Conservation (phyloP, 2,797 vertebrate species). For the Pipistrellus pipistrellus region DNA sequence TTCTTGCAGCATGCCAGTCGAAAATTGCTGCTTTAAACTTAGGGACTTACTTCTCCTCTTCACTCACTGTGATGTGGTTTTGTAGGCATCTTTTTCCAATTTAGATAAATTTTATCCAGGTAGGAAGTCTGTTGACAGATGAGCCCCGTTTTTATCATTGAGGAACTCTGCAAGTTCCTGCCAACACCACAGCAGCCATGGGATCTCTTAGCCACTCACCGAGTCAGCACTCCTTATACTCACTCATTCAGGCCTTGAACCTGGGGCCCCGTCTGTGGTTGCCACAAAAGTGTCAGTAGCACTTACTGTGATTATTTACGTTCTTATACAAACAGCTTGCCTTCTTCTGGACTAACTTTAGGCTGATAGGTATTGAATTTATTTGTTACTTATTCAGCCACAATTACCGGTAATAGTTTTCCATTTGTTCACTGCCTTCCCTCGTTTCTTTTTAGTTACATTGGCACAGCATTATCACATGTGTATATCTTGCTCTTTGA, state of each 20-base stretch:
- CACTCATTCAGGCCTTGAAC: background rate
- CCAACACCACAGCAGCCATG: background rate
- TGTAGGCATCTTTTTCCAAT: constrained; percentile 7
- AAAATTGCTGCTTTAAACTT: constrained; percentile 2
- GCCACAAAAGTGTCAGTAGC: background rate
- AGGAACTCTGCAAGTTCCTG: background rate
- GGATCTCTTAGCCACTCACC: background rate
- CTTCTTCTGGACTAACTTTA: background rate
- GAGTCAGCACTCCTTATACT: background rate
- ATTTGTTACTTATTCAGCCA: background rate
- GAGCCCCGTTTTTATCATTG: background rate
- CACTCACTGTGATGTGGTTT: background rate
- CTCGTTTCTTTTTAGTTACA: constrained; percentile 7
- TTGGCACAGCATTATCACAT: background rate
- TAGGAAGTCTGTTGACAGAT: background rate
- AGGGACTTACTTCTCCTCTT: background rate
- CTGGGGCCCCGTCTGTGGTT: background rate
- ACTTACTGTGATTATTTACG: background rate
- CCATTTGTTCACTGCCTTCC: background rate
- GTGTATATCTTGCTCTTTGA: constrained; percentile 1
- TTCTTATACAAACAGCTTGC: background rate
- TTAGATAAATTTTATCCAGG: background rate
- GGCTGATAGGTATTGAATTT: background rate
- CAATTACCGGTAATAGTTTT: background rate
- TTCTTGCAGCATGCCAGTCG: background rate